Evolutionary conservation across 2,888 invertebrate genomes (phyloP), one percentile per base, ranked within the genome.

Genomic region (Microctonus brassicae): DNA sequence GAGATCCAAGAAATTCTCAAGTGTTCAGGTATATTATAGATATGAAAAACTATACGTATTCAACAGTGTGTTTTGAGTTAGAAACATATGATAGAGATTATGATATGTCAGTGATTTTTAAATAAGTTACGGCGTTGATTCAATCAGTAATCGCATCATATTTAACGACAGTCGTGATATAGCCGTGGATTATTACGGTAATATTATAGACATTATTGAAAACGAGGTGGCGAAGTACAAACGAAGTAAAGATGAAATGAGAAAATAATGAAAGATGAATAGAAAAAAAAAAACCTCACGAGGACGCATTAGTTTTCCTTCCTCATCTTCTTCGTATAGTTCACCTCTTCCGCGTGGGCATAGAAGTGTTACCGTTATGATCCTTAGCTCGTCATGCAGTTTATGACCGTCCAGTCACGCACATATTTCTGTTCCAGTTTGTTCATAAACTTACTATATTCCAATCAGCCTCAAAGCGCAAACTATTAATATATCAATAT

Each of bases 1-100:
- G 97, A 97, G 90, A 92, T 95, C 86, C 92, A 91, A 85, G 91
- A 92, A 88, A 95, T 95, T 90, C 93, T 97, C 84, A 97, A 97
- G 91, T 97, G 97, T 92, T 94, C 96, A 91, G 94, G 97, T 97
- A 89, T 92, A 78, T 61, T 70, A n/a, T n/a, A n/a, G n/a, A n/a
- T n/a, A n/a, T n/a, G n/a, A n/a, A n/a, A n/a, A n/a, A 17, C 6
- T n/a, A 47, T 47, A n/a, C 17, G 13, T 47, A 47, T 13, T 6
- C 9, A n/a, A n/a, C n/a, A 17, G 9, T 47, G 9, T 17, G 10
- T 6, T 17, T 47, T 17, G 9, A 3, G 9, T 47, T 29, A 29
- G 7, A 29, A 29, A 3, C 29, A 29, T 29, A n/a, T n/a, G n/a
- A n/a, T 7, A 29, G 3, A 29, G 3, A 5, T 29, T 29, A 29